Evolutionary conservation across 2,797 vertebrate genomes (phyloP).

Genomic region (Rhinatrema bivittatum): DNA sequence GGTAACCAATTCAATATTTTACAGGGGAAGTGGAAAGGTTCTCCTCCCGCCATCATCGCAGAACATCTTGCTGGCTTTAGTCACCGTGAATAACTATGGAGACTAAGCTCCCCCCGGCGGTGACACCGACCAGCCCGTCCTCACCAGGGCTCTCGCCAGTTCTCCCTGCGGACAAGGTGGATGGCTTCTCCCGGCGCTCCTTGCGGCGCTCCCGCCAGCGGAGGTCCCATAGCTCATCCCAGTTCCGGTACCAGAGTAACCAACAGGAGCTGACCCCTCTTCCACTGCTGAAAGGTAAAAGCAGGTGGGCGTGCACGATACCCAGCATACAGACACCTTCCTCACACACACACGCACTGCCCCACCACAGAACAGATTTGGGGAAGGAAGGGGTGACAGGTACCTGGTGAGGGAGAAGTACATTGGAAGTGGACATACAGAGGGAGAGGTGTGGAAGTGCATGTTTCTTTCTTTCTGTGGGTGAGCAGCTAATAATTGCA

Average conservation of each 20-base stretch:
- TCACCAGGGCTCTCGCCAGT: conserved; percentile 82
- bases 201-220: conserved; percentile 82
- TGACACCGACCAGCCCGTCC: conserved; percentile 75
- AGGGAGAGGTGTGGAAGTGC: background rate
- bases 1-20: too few species aligned
- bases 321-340: too few species aligned
- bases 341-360: too few species aligned
- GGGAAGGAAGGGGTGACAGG: background rate
- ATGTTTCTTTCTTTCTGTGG: background rate
- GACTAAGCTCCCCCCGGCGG: conserved; percentile 70
- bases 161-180: conserved; percentile 86
- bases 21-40: too few species aligned
- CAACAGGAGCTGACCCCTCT: conserved; percentile 87
- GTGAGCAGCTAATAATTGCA: too few species aligned
- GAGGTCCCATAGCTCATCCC: conserved; percentile 86
- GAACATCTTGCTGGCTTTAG: background rate
- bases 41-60: background rate
- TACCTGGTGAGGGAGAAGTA: conserved; percentile 1
- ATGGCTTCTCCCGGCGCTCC: conserved; percentile 85
- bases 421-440: conserved; percentile 7
- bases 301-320: background rate
- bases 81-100: conserved; percentile 26
- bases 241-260: conserved; percentile 91
- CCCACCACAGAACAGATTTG: too few species aligned
- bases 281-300: conserved; percentile 85